Base-by-base conservation (phyloP, 37 sponge, comb jelly and placozoan species). In the Hormiphora californensis region DNA sequence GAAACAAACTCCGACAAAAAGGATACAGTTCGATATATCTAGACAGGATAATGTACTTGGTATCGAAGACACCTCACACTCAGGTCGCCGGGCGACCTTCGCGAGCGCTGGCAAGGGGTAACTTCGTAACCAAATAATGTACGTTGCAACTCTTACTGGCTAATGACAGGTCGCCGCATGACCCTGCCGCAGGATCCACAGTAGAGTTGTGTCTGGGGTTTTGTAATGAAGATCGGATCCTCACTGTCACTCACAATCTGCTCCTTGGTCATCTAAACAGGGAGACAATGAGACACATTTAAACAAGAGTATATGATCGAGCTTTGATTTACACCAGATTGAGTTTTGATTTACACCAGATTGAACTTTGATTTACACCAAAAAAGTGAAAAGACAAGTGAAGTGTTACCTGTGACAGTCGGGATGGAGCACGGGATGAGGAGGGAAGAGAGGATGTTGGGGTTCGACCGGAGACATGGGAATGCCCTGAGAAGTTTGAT, bases 241-340 rank as follows among this genome's bases (percentile, higher is more conserved):
- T 39, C 46, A 28, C 30, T 28, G 3, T 73, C 81, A 41, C 28
- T 41, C 21, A 43, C 81, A 73, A n/a, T 43, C 43, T 43, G 43
- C 4, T 73, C 81, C 21, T 73, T 73, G 81, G n/a, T 73, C 81
- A 73, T 4, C 44, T 73, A 39, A n/a, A n/a, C n/a, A n/a, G n/a
- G n/a, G n/a, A n/a, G n/a, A n/a, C n/a, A n/a, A n/a, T n/a, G n/a
- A n/a, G n/a, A n/a, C n/a, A n/a, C 8, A 46, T 46, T 46, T 46
- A 12, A 46, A 46, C 11, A 46, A 46, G 8, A 46, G 51, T 8
- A 46, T 8, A 17, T 46, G 51, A 17, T 8, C 8, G 12, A 46
- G 12, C 53, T 49, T 15, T 49, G 9, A 49, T 9, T 49, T 49
- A 49, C 53, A 49, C 15, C 15, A n/a, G 51, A 17, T 8, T 17